A percentile compares a stretch with the other conserved stretches of the same genome.
Conservation (phyloP, 1,140 invertebrate species). For the Drosophila punjabiensis region DNA sequence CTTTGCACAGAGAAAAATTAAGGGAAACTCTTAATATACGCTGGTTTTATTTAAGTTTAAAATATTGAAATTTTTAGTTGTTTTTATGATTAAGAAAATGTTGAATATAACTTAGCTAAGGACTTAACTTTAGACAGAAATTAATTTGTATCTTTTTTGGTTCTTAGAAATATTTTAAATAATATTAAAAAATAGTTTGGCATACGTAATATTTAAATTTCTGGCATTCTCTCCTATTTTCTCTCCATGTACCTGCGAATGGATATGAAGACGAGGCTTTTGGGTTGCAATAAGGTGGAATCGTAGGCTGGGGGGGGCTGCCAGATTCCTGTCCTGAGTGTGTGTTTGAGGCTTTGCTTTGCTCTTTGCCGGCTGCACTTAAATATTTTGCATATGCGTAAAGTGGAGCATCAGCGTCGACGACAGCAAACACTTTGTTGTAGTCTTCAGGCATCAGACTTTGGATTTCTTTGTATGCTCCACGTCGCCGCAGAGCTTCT, state of each 20-base stretch:
- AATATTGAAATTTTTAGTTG: not conserved
- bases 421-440: slow-evolving; percentile 64
- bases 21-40: not conserved
- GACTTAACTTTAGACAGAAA: too few species aligned
- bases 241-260: not conserved
- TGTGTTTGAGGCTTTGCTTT: slow-evolving; percentile 69
- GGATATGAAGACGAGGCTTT: not conserved
- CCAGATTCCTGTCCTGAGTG: slow-evolving; percentile 40
- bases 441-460: slow-evolving; percentile 28
- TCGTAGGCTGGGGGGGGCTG: not conserved
- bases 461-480: slow-evolving; percentile 20
- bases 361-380: slow-evolving; percentile 78
- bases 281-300: slow-evolving; percentile 5
- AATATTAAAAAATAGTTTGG: too few species aligned
- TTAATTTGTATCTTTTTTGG: too few species aligned
- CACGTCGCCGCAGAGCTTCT: slow-evolving; percentile 1
- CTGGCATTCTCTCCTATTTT: not conserved
- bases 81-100: not conserved
- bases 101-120: not conserved
- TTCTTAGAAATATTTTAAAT: not conserved
- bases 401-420: slow-evolving; percentile 63
- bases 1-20: not conserved
- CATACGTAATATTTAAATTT: not conserved
- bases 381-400: slow-evolving; percentile 81
- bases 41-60: not conserved